These are phyloP conservation scores for Lineus longissimus DNA, from an alignment of 1,140 invertebrate genomes.

Conservation along the genomic window DNA sequence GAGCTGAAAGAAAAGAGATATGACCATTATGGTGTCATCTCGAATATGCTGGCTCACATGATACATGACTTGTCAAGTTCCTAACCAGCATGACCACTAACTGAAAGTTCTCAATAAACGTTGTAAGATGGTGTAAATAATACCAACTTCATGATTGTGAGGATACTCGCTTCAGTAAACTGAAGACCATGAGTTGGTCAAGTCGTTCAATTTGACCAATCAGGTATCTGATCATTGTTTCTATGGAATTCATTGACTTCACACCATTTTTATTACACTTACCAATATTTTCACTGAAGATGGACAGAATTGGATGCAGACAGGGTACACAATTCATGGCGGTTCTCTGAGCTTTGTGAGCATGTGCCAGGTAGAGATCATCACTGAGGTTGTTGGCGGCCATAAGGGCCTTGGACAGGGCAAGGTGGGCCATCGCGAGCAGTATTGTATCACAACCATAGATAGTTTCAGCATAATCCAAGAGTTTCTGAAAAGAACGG, in stretches of 20 bases:
- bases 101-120: no score
- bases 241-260: no score
- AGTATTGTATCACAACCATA: slow-evolving; percentile 32
- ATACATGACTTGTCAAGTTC: neutral
- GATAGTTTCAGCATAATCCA: slow-evolving; percentile 29
- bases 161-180: neutral
- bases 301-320: slow-evolving; percentile 33
- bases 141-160: neutral
- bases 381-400: slow-evolving; percentile 34
- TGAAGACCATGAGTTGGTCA: no score
- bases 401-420: slow-evolving; percentile 38
- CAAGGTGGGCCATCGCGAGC: slow-evolving; percentile 36
- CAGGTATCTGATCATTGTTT: no score
- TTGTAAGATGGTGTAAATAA: slow-evolving; percentile 2
- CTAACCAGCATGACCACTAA: neutral
- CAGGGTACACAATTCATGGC: slow-evolving; percentile 31
- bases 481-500: slow-evolving; percentile 26
- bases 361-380: slow-evolving; percentile 33
- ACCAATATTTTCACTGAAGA: slow-evolving; percentile 46
- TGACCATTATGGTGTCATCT: neutral
- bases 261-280: no score
- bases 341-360: slow-evolving; percentile 38
- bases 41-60: neutral
- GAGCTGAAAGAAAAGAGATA: slow-evolving; percentile 25
- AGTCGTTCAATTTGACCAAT: no score